phyloP scores from a whole-genome alignment of 2,888 invertebrate genomes.

The Girardia tigrina region DNA sequence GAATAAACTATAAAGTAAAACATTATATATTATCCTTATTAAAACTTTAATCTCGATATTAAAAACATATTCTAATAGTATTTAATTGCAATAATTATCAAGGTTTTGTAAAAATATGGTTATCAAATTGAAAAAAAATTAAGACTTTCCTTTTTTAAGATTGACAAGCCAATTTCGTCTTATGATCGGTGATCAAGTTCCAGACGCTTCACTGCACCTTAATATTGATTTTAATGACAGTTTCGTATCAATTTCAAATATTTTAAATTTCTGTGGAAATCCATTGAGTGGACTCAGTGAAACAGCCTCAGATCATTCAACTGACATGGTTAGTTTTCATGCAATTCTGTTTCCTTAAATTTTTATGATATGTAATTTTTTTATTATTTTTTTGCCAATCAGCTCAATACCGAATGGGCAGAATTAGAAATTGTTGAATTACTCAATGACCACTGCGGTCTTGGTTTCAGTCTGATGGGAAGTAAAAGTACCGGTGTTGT shows the following conservation, averaged over 20 bases:
- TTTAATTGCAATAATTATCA: too few species aligned
- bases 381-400: too few species aligned
- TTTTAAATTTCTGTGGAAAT: conserved; percentile 13
- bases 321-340: neutral
- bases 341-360: neutral
- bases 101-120: too few species aligned
- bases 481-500: conserved; percentile 89
- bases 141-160: too few species aligned
- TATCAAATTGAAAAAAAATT: too few species aligned
- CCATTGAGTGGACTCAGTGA: conserved; percentile 23
- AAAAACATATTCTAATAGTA: too few species aligned
- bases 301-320: neutral
- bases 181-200: conserved; percentile 20
- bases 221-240: conserved; percentile 18
- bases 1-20: too few species aligned
- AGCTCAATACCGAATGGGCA: conserved; percentile 97
- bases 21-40: too few species aligned
- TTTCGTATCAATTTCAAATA: conserved; percentile 20
- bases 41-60: too few species aligned
- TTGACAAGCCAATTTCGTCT: neutral
- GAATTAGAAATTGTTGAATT: conserved; percentile 95
- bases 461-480: conserved; percentile 96
- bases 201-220: conserved; percentile 9
- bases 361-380: neutral
- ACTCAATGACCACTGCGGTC: conserved; percentile 87